Conservation (phyloP, 2,797 vertebrate genomes). For the Epinephelus awoara region DNA sequence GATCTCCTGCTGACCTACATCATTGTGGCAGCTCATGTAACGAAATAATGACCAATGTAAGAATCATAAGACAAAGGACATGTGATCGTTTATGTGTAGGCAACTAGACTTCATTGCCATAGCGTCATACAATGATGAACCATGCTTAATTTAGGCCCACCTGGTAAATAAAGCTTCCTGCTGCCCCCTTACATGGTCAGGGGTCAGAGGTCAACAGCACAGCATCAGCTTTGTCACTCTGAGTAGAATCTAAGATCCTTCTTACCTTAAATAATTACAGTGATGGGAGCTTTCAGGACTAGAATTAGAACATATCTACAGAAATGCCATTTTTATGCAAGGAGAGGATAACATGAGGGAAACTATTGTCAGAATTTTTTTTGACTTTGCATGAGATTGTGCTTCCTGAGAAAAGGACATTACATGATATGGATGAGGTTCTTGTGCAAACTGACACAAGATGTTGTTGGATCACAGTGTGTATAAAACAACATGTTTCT, state of each 20-base stretch:
- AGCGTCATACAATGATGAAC: background rate
- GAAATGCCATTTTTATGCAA: background rate
- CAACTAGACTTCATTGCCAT: too few species aligned
- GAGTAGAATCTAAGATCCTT: background rate
- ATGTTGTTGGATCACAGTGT: constrained; percentile 5
- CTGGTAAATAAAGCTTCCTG: too few species aligned
- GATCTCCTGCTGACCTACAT: constrained; percentile 74
- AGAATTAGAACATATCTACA: background rate
- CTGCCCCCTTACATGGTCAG: background rate
- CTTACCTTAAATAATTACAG: background rate
- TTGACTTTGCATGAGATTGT: background rate
- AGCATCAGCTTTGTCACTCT: background rate
- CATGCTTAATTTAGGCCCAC: background rate
- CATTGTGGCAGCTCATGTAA: constrained; percentile 51
- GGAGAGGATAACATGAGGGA: too few species aligned
- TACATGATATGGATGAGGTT: background rate
- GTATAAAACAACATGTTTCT: background rate
- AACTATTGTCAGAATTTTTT: background rate
- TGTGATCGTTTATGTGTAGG: background rate
- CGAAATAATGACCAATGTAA: constrained; percentile 37
- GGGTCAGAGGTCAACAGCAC: constrained; percentile 3
- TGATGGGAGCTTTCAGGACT: background rate
- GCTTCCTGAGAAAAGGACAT: background rate
- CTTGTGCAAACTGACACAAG: background rate
- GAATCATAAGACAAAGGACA: background rate